Evolutionary conservation across 2,113 vertebrate species (phyloP), one percentile per base, ranked within the genome.

Genomic region (Cynoglossus semilaevis): DNA sequence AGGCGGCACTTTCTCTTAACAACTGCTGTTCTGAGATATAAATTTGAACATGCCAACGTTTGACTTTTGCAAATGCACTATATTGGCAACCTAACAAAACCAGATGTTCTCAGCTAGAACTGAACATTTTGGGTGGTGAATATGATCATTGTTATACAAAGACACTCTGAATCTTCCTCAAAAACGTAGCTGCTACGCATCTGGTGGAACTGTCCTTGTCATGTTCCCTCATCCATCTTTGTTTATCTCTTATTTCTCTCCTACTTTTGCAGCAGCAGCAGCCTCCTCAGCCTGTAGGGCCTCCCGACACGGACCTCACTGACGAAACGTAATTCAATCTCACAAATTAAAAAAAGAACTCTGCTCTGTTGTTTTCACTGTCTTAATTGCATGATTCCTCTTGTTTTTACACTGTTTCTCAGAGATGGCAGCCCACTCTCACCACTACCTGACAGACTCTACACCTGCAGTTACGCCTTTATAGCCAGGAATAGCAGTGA

Each of bases 401-500:
- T 9, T 48, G 1, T 22, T 60, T 37, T 9, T 15, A 6, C 15
- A 3, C 41, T 14, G 17, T 15, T 8, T 29, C 16, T 42, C 61
- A 91, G 88, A 50, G 81, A 86, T 1, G 67, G 50, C n/a, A 75
- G 19, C 15, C 9, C 12, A 0, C 9, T 53, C 5, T 40, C 68
- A 4, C 72, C 76, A 1, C 64, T 57, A 12, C n/a, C 58, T 0
- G 90, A 89, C 2, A 81, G 87, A 42, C 15, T 85, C 22, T 92
- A 90, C 81, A 70, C 69, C 50, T 94, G 93, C 82, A 92, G 87
- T 53, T 94, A 96, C 0, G 91, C 93, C 78, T 96, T 96, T 81
- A 92, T 92, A 63, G 94, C 94, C 47, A 89, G 95, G 58, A 96
- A 95, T 71, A 92, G 73, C 88, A 96, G 85, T 0, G 95, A 96